Evolutionary conservation across 2,113 vertebrate genomes (phyloP), one percentile per base, ranked within the genome.

Genomic region (Apodemus speciosus): DNA sequence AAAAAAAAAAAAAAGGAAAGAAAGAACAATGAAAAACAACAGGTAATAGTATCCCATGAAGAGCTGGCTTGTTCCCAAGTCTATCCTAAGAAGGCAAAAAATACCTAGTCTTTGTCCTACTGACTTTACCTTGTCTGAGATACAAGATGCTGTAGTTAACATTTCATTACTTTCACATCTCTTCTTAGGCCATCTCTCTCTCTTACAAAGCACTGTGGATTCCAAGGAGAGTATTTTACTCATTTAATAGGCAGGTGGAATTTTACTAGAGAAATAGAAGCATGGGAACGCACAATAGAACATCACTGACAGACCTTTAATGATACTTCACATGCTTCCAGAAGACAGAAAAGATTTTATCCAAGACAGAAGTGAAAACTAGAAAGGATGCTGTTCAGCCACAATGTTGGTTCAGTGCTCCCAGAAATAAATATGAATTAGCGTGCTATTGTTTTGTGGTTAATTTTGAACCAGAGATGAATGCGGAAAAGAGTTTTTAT

Each of bases 321-420:
- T 96, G 58, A n/a, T 97, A 96, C 96, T 79, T 97, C 97, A 98
- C 96, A 97, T 88, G 60, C 94, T 97, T 98, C 97, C 97, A 97
- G 97, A 97, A 98, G 96, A 96, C 96, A 96, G 95, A 88, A 96
- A 89, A 96, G 88, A 97, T 62, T 38, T 64, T 93, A 85, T 96
- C 84, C 64, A 93, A 95, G 97, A 93, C 83, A 93, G 94, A 94
- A 85, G 91, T 90, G 86, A 97, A 97, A 97, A 90, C 91, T 80
- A 97, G 95, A 27, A 96, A 93, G 79, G 89, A 43, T 83, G 71
- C 91, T 97, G 81, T 93, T 96, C 93, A 94, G 51, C 92, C 53
- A 96, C 91, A 95, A 79, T 18, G 93, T 75, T 68, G 18, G 20
- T 53, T 97, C 43, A 76, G 25, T 88, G 83, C 94, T 96, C 96